Base-by-base conservation (phyloP, 1,140 invertebrate species). In the Leptinotarsa texana region DNA sequence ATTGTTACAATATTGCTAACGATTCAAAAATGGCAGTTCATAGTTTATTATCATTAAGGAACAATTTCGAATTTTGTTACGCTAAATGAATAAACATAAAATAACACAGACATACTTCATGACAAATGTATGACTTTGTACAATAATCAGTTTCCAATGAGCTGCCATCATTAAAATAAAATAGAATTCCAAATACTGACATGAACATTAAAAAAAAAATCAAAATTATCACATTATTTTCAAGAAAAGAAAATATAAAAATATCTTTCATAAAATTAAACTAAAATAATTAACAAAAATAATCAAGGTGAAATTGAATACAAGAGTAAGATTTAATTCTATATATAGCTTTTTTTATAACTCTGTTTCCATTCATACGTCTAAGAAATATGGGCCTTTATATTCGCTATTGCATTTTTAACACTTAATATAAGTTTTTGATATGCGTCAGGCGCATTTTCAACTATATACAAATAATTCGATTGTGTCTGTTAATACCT, bases 1-100 rank as follows among this genome's bases (percentile, higher is more conserved):
- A 21, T 42, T 63, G 49, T 68, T 57, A 63, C 33, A 24, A 78
- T 80, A 79, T 80, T 81, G 78, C 77, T 81, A 79, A 71, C 72
- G 74, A 75, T 78, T 76, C 74, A 80, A 79, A 80, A 77, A 78
- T 80, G 79, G 79, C 79, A 80, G 79, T 80, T 76, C 73, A 73
- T 75, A 78, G 27, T 72, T 42, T 42, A 42, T 42, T 42, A 69
- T 77, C 78, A 76, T 80, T 77, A 78, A 81, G 80, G 80, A 81
- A 81, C 80, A 81, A 81, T 81, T 81, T 81, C 71, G 78, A 81
- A 79, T 74, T 77, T 79, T 51, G 61, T 67, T 47, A 42, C 21
- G 61, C 70, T 63, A 69, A 69, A 74, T 42, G 27, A 49, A 22
- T 18, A 42, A 74, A 61, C 21, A 65, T 15, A 22, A 11, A 61